Conservation (phyloP, 2,113 vertebrate genomes). For the Trogon surrucura region DNA sequence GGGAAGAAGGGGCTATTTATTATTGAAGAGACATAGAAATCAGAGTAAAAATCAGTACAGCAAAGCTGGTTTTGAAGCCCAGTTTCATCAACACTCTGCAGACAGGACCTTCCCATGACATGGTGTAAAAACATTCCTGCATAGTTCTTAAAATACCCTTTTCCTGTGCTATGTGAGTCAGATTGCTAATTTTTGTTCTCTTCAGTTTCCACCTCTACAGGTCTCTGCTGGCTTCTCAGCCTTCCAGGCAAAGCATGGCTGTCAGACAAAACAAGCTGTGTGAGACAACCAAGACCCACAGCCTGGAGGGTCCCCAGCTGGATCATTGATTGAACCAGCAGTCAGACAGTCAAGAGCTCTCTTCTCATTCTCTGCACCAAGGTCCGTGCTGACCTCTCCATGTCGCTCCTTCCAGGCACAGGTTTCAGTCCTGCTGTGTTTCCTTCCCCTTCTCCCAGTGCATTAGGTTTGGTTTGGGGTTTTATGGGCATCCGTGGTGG, state of each 20-base stretch:
- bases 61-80: background rate
- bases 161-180: background rate
- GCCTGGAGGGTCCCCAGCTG: accelerated
- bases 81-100: background rate
- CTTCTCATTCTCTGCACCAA: background rate
- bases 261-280: background rate
- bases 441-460: background rate
- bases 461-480: background rate
- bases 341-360: background rate
- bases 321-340: background rate
- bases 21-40: background rate
- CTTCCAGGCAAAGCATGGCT: background rate
- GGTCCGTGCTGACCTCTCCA: accelerated
- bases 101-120: background rate
- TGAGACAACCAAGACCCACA: background rate
- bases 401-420: background rate
- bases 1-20: background rate
- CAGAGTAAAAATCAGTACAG: background rate
- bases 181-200: background rate
- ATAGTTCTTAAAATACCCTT: background rate
- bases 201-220: background rate
- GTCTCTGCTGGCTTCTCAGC: background rate
- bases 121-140: background rate
- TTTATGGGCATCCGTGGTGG: background rate
- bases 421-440: background rate